Base-by-base conservation (phyloP, 2,113 vertebrate genomes). In the Ibidorhyncha struthersii region DNA sequence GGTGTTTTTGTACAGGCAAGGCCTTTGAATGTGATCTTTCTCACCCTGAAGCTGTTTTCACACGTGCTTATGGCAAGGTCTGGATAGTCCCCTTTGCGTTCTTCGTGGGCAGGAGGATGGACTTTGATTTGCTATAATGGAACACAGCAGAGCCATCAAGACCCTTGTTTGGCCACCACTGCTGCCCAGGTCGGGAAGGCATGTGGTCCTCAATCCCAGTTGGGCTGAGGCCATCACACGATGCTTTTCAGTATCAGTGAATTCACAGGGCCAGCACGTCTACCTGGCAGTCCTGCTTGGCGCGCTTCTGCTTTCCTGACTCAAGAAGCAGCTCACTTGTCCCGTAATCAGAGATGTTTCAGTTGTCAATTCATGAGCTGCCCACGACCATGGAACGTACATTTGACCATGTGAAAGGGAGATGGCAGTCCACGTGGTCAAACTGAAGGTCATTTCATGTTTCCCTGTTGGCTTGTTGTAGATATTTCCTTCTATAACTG, bases 311-410 rank as follows among this genome's bases (percentile, higher is more conserved):
- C 45, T 70, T 73, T 65, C 55, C 49, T 66, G 38, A 36, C 59
- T 78, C 45, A 86, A 59, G 53, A 25, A 78, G 77, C 43, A 77
- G 34, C 14, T 72, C 2, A 8, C 78, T 63, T 65, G 30, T 43
- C 13, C 25, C 14, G 23, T 45, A 36, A 58, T 29, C 56, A 91
- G 69, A 78, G 89, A 50, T 70, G 81, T 19, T 62, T 70, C 50
- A 49, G 4, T 15, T 87, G 32, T 74, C 65, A n/a, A n/a, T 66
- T 89, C 17, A 13, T n/a, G 45, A 86, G 50, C 4, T 16, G 56
- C 16, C 38, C 9, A 4, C 0, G 1, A 72, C 19, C 41, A 18
- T 0, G 1, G 36, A 89, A 80, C 10, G 5, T 22, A 5, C 19
- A 45, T 63, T 40, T 58, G 36, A 32, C 10, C 29, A 18, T 27